A percentile compares a stretch with the other conserved stretches of the same genome.
Evolutionary conservation across 2,888 invertebrate species (phyloP).

Genomic region (Eugnorisma glareosa): DNA sequence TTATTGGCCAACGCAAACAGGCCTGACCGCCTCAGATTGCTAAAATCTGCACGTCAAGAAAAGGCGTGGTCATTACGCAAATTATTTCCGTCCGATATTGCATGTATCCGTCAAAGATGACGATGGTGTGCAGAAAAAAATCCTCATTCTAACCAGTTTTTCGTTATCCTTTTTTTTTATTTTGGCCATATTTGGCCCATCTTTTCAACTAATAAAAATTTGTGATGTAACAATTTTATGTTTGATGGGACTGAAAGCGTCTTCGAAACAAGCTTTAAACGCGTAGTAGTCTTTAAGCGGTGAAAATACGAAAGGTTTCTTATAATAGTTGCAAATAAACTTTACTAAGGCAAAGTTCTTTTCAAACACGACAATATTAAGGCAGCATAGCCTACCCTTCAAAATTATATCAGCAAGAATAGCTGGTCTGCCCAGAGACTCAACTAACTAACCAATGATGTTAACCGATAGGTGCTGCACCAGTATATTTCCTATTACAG

Average conservation of each 20-base stretch:
- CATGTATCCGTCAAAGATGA: slow-evolving; percentile 7
- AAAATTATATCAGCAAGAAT: neutral
- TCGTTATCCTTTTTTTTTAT: neutral
- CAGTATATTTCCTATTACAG: slow-evolving; percentile 23
- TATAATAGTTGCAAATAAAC: neutral
- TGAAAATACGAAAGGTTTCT: neutral
- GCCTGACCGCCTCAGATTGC: slow-evolving; percentile 6
- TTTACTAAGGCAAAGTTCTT: neutral
- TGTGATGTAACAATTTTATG: neutral
- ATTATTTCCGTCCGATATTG: slow-evolving; percentile 40
- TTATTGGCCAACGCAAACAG: slow-evolving; percentile 30
- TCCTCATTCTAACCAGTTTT: neutral
- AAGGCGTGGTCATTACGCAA: slow-evolving; percentile 43
- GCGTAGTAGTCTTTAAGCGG: neutral
- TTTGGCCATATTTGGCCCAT: neutral
- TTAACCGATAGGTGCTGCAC: neutral
- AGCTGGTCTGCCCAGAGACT: neutral
- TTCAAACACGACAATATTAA: neutral
- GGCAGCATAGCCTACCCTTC: neutral
- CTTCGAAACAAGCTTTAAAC: neutral
- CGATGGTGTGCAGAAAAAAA: neutral
- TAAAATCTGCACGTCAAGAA: slow-evolving; percentile 33
- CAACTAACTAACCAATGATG: neutral
- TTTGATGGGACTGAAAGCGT: neutral
- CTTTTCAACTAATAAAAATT: neutral